A percentile compares a stretch with the other conserved stretches of the same genome.
phyloP scores from a whole-genome alignment of 1,140 invertebrate species.

The Ooceraea biroi region DNA sequence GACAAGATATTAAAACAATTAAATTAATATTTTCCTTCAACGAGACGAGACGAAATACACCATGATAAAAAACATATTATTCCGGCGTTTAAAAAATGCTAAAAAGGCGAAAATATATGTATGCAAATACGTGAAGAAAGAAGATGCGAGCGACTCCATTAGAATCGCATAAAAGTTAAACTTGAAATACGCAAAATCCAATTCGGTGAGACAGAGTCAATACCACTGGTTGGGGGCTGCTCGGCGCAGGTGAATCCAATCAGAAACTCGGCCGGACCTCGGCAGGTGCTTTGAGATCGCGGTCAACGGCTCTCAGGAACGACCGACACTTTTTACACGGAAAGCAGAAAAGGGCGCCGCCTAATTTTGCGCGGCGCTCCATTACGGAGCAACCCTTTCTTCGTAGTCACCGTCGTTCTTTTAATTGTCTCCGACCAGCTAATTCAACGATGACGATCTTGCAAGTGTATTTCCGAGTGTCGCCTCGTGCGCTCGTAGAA shows the following conservation, averaged over 20 bases:
- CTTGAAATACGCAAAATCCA: not conserved
- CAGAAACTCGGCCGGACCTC: conserved; percentile 68
- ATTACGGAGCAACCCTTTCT: conserved; percentile 66
- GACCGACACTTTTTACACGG: conserved; percentile 70
- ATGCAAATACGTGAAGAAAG: not conserved
- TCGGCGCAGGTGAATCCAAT: conserved; percentile 78
- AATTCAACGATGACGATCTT: conserved; percentile 25
- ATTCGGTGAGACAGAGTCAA: conserved; percentile 3
- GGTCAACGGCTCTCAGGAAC: conserved; percentile 68
- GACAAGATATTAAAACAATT: no score
- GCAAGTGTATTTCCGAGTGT: not conserved
- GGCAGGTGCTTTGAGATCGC: conserved; percentile 74
- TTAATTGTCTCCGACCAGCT: conserved; percentile 60
- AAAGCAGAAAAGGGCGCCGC: conserved; percentile 72
- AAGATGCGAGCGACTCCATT: not conserved
- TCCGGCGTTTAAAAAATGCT: not conserved
- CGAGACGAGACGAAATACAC: no score
- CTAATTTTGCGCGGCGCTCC: conserved; percentile 74
- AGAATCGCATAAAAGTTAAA: not conserved
- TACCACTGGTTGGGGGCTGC: not conserved
- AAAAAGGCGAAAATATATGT: not conserved
- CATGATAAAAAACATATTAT: not conserved
- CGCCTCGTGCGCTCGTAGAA: no score
- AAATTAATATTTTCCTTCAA: no score
- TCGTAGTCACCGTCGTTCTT: conserved; percentile 45